Evolutionary conservation across 1,140 invertebrate genomes (phyloP), one percentile per base, ranked within the genome.

Genomic region (Caenorhabditis remanei): DNA sequence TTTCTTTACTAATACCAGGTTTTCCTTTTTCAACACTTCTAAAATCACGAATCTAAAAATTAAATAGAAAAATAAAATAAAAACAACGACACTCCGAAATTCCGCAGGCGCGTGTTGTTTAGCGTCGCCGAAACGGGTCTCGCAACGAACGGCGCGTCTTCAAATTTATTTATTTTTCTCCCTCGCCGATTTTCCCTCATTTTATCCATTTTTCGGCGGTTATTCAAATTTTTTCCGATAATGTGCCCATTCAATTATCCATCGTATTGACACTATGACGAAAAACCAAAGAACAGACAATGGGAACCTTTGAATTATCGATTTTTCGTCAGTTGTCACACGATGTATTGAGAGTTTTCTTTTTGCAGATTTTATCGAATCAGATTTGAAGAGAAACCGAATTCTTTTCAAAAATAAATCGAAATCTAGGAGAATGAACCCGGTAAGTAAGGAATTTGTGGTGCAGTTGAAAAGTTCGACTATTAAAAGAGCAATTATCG

Each of bases 131-230:
- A 16, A 21, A 11, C 6, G 71, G 71, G 71, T 79, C 82, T 84
- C 53, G 19, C 53, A 46, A 84, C 56, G 53, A 32, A 58, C 56
- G 82, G 56, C 82, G 82, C 56, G 53, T 58, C 82, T 58, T 84
- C 82, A 84, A 84, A 58, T 84, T 46, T 16, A 40, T 13, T 4
- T 84, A 58, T 56, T 61, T 32, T 9, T 1, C 50, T 32, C 19
- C 7, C 21, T 21, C 55, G 16, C 53, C 61, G 4, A 48, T 16
- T 40, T 50, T 65, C 40, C 32, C 61, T 48, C 61, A 65, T 85
- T 50, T 50, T 48, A 32, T 16, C 67, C 21, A 53, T 83, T 50
- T 50, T 32, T 24, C 50, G 21, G 48, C 82, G 32, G 61, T 32
- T 32, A 6, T 63, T 63, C 11, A 41, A 71, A 71, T 71, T 43